Evolutionary conservation across 1,140 invertebrate species (phyloP).

Genomic region (Trissolcus basalis): DNA sequence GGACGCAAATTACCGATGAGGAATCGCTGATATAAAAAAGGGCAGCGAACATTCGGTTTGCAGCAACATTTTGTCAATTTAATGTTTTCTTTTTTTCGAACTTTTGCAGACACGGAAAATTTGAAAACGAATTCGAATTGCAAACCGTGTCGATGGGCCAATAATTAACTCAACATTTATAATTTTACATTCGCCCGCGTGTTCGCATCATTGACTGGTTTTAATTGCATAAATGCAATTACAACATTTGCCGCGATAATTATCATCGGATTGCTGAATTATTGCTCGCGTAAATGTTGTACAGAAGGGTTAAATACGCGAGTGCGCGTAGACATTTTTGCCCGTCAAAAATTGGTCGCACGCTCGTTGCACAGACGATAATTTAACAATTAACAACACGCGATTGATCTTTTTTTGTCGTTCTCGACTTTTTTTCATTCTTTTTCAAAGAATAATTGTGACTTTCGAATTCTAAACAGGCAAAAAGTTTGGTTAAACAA

Average conservation of each 20-base stretch:
- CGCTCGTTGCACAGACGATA: slow-evolving; percentile 22
- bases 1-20: no score
- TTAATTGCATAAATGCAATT: slow-evolving; percentile 53
- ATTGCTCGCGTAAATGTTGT: slow-evolving; percentile 23
- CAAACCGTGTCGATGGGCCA: not conserved
- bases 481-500: slow-evolving; percentile 8
- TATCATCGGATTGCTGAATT: slow-evolving; percentile 45
- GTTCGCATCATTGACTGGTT: slow-evolving; percentile 37
- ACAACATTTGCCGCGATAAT: slow-evolving; percentile 50
- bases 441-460: slow-evolving; percentile 14
- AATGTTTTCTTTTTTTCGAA: no score
- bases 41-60: no score
- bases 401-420: no score
- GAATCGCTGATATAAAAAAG: no score
- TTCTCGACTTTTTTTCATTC: no score
- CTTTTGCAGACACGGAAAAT: no score
- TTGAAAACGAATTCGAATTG: no score
- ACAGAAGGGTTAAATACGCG: slow-evolving; percentile 37
- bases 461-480: no score
- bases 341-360: slow-evolving; percentile 33
- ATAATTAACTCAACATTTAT: slow-evolving; percentile 44
- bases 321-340: slow-evolving; percentile 40
- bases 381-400: slow-evolving; percentile 44
- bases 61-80: no score
- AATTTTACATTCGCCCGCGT: slow-evolving; percentile 7